A percentile compares a stretch with the other conserved stretches of the same genome.
These are phyloP conservation scores for Phania funesta DNA, from an alignment of 2,888 invertebrate species.

Conservation along the genomic window DNA sequence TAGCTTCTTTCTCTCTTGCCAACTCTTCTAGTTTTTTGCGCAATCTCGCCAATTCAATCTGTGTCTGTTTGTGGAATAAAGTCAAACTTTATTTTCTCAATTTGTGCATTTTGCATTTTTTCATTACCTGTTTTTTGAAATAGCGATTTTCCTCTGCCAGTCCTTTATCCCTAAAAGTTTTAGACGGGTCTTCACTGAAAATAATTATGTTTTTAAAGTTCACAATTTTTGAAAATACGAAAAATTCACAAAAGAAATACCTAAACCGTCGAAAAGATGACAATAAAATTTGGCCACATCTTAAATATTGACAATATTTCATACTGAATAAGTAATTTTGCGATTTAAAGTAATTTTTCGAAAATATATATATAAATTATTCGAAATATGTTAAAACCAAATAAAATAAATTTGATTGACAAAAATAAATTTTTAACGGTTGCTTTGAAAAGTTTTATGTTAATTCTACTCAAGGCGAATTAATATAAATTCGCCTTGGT, in stretches of 20 bases:
- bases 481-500: too few species aligned
- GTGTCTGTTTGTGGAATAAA: constrained; percentile 33
- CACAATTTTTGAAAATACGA: not conserved
- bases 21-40: constrained; percentile 41
- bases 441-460: too few species aligned
- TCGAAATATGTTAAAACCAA: too few species aligned
- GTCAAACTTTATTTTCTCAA: not conserved
- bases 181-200: constrained; percentile 22
- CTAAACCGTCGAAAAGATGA: not conserved
- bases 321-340: too few species aligned
- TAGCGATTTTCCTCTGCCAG: constrained; percentile 70
- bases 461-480: too few species aligned
- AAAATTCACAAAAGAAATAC: not conserved
- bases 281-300: too few species aligned
- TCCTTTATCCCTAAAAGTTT: constrained; percentile 63
- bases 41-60: constrained; percentile 66
- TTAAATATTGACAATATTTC: too few species aligned
- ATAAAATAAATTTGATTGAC: too few species aligned
- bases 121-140: constrained; percentile 69
- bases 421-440: too few species aligned
- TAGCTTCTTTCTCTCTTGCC: constrained; percentile 6
- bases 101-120: not conserved
- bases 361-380: too few species aligned
- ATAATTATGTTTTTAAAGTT: not conserved
- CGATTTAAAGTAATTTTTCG: too few species aligned